These are phyloP conservation scores for Caenorhabditis inopinata DNA, from an alignment of 1,140 invertebrate species.

Conservation along the genomic window DNA sequence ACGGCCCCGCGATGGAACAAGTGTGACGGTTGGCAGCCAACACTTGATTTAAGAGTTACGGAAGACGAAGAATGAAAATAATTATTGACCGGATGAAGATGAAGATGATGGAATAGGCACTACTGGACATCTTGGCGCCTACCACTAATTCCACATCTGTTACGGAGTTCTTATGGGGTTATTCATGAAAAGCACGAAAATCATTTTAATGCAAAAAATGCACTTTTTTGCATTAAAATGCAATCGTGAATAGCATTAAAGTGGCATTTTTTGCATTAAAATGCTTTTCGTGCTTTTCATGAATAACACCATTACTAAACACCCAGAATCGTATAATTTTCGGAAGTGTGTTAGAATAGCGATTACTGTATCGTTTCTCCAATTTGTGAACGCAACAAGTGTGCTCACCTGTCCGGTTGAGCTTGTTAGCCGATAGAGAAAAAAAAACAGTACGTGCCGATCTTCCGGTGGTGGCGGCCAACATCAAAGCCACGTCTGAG, in stretches of 20 bases:
- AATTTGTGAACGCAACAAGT: conserved; percentile 19
- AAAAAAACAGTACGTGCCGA: neutral
- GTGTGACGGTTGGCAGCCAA: neutral
- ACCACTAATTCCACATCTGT: no score
- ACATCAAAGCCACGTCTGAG: conserved; percentile 5
- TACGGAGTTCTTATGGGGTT: neutral
- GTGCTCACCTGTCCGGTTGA: neutral
- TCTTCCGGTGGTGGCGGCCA: neutral
- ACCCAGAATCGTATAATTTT: no score
- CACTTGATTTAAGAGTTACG: neutral
- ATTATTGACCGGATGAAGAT: conserved; percentile 1
- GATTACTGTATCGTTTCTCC: neutral
- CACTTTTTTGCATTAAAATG: no score
- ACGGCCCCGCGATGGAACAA: neutral
- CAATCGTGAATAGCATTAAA: no score
- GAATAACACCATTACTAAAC: no score
- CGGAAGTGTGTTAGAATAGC: no score
- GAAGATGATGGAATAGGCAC: neutral
- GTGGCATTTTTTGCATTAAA: no score
- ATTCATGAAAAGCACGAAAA: no score
- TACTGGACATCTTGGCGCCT: neutral
- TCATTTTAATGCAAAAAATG: no score
- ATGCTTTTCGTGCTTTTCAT: no score
- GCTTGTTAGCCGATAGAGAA: neutral
- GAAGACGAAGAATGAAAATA: neutral